Conservation (phyloP, 2,797 vertebrate genomes). For the Sebastes dallii region DNA sequence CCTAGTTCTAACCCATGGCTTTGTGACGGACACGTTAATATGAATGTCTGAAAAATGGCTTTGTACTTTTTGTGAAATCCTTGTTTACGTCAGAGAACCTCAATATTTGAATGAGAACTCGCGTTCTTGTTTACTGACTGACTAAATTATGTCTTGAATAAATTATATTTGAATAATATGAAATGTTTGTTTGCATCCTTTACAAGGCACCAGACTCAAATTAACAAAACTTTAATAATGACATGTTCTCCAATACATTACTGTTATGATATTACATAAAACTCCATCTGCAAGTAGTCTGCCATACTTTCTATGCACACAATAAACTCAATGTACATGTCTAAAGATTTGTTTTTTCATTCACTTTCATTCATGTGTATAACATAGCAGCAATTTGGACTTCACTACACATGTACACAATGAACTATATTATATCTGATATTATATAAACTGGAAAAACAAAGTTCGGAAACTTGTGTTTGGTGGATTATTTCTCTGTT, state of each 20-base stretch:
- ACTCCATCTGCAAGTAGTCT: background rate
- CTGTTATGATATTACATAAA: background rate
- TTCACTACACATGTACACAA: too few species aligned
- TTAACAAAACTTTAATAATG: background rate
- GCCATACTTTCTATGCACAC: background rate
- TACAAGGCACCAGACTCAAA: background rate
- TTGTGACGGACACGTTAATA: background rate
- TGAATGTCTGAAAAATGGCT: background rate
- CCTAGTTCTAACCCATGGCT: background rate
- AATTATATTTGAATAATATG: constrained; percentile 48
- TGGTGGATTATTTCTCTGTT: too few species aligned
- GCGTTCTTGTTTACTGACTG: background rate
- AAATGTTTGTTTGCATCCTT: background rate
- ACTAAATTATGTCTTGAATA: constrained; percentile 52
- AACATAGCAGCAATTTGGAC: too few species aligned
- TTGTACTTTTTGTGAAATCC: background rate
- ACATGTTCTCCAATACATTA: background rate
- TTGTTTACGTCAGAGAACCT: background rate
- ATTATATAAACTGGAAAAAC: too few species aligned
- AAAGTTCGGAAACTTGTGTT: too few species aligned
- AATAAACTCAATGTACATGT: too few species aligned
- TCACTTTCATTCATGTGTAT: too few species aligned
- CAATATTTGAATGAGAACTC: background rate
- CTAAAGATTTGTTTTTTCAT: too few species aligned
- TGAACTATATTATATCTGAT: too few species aligned